Evolutionary conservation across 2,113 vertebrate species (phyloP).

Genomic region (Neopipo cinnamomea): DNA sequence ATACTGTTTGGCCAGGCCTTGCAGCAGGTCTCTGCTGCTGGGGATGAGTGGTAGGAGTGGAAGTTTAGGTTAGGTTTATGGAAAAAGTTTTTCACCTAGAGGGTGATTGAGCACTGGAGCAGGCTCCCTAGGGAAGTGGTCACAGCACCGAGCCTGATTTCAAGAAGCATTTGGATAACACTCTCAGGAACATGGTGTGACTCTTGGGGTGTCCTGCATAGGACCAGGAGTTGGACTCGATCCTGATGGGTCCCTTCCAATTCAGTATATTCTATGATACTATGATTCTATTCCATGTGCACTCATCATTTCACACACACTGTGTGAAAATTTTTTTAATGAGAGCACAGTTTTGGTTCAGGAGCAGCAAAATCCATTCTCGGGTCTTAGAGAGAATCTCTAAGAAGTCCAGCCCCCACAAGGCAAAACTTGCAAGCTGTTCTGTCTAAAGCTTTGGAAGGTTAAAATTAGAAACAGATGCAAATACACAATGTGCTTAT

Average conservation of each 20-base stretch:
- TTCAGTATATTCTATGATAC: not conserved
- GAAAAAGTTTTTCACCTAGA: not conserved
- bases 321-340: not conserved
- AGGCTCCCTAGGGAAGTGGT: not conserved
- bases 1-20: not conserved
- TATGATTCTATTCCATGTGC: not conserved
- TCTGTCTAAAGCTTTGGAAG: not conserved
- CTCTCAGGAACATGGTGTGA: not conserved
- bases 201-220: not conserved
- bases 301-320: not conserved
- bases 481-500: not conserved
- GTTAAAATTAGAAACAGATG: not conserved
- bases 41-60: not conserved
- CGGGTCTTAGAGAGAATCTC: not conserved
- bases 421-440: not conserved
- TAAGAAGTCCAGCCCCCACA: not conserved
- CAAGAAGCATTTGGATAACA: not conserved
- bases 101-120: not conserved
- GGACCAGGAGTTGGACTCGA: not conserved
- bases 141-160: not conserved
- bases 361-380: not conserved
- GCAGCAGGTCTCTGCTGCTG: not conserved
- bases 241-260: not conserved
- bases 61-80: not conserved
- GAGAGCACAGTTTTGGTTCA: not conserved